These are phyloP conservation scores for Channa maculata DNA, from an alignment of 2,113 vertebrate genomes.

Conservation along the genomic window DNA sequence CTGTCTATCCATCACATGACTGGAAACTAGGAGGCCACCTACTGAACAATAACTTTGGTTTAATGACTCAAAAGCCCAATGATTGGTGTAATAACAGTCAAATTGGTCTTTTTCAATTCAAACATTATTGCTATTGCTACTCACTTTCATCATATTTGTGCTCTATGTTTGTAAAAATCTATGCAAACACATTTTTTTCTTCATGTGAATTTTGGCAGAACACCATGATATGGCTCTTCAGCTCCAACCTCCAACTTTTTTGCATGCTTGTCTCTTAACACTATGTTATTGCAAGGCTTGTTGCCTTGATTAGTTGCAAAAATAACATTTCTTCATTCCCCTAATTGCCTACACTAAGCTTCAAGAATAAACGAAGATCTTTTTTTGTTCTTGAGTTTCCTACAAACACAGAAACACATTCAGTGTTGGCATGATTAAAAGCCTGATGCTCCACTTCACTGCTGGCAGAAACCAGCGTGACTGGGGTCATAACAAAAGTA, in stretches of 20 bases:
- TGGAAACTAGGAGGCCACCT: no score
- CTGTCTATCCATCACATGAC: no score
- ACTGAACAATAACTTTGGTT: no score
- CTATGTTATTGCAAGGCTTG: constrained; percentile 36
- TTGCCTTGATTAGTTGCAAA: constrained; percentile 55
- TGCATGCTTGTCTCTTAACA: constrained; percentile 18
- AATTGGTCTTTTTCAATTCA: no score
- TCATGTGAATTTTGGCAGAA: neutral
- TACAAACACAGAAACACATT: constrained; percentile 21
- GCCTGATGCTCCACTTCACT: constrained; percentile 21
- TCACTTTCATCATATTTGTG: no score
- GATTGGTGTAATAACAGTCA: no score
- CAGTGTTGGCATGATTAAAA: constrained; percentile 10
- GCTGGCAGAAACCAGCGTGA: neutral
- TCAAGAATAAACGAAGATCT: constrained; percentile 9
- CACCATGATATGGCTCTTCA: neutral
- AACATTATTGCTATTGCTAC: no score
- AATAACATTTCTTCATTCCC: constrained; percentile 30
- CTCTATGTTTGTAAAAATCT: no score
- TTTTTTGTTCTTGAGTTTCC: neutral
- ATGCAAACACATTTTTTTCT: neutral
- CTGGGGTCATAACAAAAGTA: constrained; percentile 10
- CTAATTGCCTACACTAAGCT: constrained; percentile 18
- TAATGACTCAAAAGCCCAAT: no score
- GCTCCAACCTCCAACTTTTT: constrained; percentile 27